phyloP scores from a whole-genome alignment of 2,888 invertebrate species.

The Synergus japonicus region DNA sequence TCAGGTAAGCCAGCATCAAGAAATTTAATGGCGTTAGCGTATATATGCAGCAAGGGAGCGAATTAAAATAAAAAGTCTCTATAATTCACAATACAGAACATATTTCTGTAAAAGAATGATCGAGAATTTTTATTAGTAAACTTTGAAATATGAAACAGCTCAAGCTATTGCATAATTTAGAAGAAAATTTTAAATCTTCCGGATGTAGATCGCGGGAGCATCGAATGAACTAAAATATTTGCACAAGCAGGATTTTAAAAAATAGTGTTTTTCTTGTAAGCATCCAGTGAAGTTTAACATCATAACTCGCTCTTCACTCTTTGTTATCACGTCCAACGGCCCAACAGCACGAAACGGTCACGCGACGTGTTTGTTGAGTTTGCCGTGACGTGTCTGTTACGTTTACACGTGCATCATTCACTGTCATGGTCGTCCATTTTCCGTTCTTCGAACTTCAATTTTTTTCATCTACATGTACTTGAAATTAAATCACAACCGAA shows the following conservation, averaged over 20 bases:
- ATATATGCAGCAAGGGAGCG: not conserved
- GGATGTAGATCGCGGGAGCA: not conserved
- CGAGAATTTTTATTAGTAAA: not conserved
- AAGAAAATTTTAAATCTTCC: not conserved
- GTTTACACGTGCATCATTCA: conserved; percentile 53
- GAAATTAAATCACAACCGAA: not conserved
- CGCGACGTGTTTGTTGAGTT: conserved; percentile 57
- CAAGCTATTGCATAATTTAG: not conserved
- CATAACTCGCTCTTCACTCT: conserved; percentile 29
- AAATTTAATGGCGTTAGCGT: conserved; percentile 32
- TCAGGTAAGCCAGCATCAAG: conserved; percentile 86
- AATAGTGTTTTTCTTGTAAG: conserved; percentile 16
- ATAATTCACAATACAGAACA: not conserved
- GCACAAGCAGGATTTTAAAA: not conserved
- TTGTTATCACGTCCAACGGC: conserved; percentile 18
- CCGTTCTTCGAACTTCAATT: conserved; percentile 17
- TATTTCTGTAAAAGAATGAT: not conserved
- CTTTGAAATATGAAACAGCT: not conserved
- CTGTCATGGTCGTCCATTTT: conserved; percentile 48
- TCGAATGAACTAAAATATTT: conserved; percentile 12
- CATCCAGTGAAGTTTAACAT: conserved; percentile 27
- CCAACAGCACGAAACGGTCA: conserved; percentile 67
- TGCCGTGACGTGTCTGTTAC: conserved; percentile 51
- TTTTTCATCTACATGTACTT: not conserved
- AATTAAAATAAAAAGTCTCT: not conserved